Evolutionary conservation across 2,113 vertebrate genomes (phyloP).

Genomic region (Sapayoa aenigma): DNA sequence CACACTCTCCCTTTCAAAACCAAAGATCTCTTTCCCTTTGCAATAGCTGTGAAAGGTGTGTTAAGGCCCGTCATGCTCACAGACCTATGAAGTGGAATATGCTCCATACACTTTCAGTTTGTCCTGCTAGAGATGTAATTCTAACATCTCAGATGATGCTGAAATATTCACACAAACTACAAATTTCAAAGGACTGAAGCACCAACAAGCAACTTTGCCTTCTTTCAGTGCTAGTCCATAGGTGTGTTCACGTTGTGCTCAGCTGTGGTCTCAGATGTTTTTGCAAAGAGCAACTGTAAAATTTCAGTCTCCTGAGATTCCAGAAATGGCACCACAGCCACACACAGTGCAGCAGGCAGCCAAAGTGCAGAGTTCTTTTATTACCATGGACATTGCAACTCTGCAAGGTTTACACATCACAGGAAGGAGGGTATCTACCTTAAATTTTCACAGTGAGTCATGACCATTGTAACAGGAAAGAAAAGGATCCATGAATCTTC

Average conservation of each 20-base stretch:
- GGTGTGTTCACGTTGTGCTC: fast-evolving
- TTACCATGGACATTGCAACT: neutral
- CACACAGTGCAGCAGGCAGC: neutral
- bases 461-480: neutral
- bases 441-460: neutral
- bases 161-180: neutral
- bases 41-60: neutral
- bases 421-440: neutral
- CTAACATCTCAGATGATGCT: neutral
- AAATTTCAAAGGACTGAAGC: neutral
- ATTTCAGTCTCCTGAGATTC: neutral
- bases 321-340: neutral
- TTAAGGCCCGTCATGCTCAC: neutral
- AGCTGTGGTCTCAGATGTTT: neutral
- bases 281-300: neutral
- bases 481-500: neutral
- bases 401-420: neutral
- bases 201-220: neutral
- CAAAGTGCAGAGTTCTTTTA: neutral
- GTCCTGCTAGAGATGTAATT: neutral
- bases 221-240: neutral
- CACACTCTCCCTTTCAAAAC: neutral
- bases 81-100: neutral
- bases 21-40: neutral
- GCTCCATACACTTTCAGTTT: neutral